Base-by-base conservation (phyloP, 2,797 vertebrate genomes). In the Chelmon rostratus region DNA sequence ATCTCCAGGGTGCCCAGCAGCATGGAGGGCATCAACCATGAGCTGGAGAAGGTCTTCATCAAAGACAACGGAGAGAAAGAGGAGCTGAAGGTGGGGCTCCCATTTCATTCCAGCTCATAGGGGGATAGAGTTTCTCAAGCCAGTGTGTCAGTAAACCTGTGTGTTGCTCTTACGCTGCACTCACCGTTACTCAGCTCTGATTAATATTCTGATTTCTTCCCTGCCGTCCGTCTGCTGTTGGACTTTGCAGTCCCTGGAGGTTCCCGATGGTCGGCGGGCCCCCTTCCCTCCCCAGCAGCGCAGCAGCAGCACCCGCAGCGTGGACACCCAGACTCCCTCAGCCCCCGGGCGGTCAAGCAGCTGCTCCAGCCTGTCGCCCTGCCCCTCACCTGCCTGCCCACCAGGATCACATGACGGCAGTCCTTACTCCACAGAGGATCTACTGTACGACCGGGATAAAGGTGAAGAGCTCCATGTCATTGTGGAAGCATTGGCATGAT, bases 11-110 rank as follows among this genome's bases (percentile, higher is more conserved):
- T 98, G 35, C 96, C 97, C 86, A 99, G 97, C 95, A 99, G 96
- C 91, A 98, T 99, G 91, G 98, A 99, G 95, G 98, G 98, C 93
- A 99, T 99, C 95, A 99, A 98, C 92, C 98, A 98, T 0, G 98
- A 99, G 93, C 94, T 99, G 93, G 98, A 99, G 94, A 99, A 97
- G 93, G 98, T 99, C 78, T 99, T 99, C 91, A 99, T 99, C 93
- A 97, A 95, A 87, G 98, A 99, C 78, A 93, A 94, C 21, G 96
- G 95, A 70, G 98, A 98, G 83, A 99, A 98, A 82, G 98, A 99
- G 75, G 97, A 99, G 89, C 92, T 97, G 19, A 98, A 98, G 97
- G 98, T 98, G 92, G 0, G 52, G 2, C 11, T 37, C 8, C 6
- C 8, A 7, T 19, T 23, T 50, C 25, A 13, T 47, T 37, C 65